Percentiles rank a stretch among this genome's conserved stretches.
Evolutionary conservation across 2,113 vertebrate genomes (phyloP).

Genomic region (Pica pica): DNA sequence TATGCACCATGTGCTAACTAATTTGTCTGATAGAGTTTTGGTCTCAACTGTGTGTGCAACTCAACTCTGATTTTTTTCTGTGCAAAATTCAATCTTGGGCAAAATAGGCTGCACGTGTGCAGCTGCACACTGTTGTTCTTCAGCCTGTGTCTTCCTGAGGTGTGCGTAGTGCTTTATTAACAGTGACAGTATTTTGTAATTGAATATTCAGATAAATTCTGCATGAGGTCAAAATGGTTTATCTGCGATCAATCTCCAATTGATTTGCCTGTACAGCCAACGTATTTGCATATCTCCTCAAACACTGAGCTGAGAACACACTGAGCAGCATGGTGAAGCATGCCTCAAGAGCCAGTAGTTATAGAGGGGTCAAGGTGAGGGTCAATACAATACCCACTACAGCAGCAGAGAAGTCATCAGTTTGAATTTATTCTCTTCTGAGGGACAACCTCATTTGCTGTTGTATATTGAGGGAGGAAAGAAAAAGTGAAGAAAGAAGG

Average conservation of each 20-base stretch:
- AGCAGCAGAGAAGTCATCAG: slow-evolving; percentile 6
- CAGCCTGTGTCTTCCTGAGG: background rate
- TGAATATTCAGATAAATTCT: slow-evolving; percentile 58
- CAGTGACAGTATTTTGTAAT: slow-evolving; percentile 36
- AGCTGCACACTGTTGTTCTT: background rate
- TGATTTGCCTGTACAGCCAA: slow-evolving; percentile 32
- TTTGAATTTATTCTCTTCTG: slow-evolving; percentile 43
- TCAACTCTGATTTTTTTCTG: background rate
- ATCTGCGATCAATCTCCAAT: slow-evolving; percentile 36
- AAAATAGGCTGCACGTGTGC: background rate
- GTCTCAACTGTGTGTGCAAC: background rate
- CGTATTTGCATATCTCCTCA: slow-evolving; percentile 34
- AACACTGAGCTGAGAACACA: background rate
- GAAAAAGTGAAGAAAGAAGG: background rate
- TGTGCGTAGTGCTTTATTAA: slow-evolving; percentile 27
- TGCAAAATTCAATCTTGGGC: background rate
- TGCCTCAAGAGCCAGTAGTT: background rate
- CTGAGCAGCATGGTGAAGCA: background rate
- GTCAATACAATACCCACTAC: background rate
- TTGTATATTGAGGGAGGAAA: background rate
- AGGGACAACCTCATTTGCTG: slow-evolving; percentile 26
- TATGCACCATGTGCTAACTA: background rate
- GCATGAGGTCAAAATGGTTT: slow-evolving; percentile 24
- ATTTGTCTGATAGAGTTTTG: background rate
- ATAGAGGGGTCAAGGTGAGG: slow-evolving; percentile 37